Conservation (phyloP, 2,797 vertebrate species). For the Gallinago stenura region DNA sequence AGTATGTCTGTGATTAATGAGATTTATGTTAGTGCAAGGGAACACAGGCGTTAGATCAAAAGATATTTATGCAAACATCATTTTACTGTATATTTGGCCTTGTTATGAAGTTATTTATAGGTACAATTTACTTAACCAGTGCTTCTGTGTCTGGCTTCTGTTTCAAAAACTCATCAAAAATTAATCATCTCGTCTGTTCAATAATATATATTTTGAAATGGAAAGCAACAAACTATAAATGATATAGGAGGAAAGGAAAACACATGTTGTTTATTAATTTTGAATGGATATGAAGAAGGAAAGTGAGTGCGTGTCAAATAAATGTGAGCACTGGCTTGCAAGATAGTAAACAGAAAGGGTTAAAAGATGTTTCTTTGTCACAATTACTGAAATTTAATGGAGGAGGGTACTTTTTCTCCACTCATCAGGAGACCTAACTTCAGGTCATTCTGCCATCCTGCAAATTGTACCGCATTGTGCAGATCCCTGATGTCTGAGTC, state of each 20-base stretch:
- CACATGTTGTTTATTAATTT: constrained; percentile 34
- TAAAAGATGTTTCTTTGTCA: neutral
- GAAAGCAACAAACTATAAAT: constrained; percentile 45
- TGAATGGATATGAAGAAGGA: constrained; percentile 1
- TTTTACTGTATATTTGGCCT: constrained; percentile 50
- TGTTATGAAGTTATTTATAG: constrained; percentile 50
- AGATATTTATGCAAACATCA: constrained; percentile 16
- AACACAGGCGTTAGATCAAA: neutral
- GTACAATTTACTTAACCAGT: constrained; percentile 46
- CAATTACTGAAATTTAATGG: neutral
- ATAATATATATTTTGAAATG: constrained; percentile 67
- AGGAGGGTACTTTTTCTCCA: neutral
- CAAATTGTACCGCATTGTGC: neutral
- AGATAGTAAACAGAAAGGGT: neutral
- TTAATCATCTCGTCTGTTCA: constrained; percentile 45
- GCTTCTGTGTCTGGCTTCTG: constrained; percentile 31
- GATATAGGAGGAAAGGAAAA: constrained; percentile 33
- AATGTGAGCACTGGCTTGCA: neutral
- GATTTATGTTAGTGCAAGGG: neutral
- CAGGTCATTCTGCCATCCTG: neutral
- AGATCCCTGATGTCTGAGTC: neutral
- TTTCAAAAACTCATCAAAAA: constrained; percentile 59
- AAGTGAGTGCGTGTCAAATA: neutral
- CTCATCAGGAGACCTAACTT: neutral
- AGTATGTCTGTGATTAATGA: neutral